Conservation (phyloP, 2,888 invertebrate species). For the Heliconius hortense region DNA sequence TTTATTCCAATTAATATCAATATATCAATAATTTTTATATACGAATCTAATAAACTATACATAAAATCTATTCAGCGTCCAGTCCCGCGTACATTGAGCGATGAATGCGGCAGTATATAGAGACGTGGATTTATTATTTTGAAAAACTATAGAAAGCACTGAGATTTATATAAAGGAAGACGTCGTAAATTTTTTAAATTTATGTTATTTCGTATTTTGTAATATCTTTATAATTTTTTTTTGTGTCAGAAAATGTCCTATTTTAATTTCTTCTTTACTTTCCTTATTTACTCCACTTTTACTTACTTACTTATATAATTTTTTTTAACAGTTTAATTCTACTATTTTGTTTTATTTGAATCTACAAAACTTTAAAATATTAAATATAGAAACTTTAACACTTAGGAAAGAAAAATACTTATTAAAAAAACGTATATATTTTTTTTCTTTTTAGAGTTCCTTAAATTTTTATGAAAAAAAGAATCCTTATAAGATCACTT, state of each 20-base stretch:
- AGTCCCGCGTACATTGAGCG: slow-evolving; percentile 23
- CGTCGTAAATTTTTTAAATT: not conserved
- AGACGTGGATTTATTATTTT: slow-evolving; percentile 30
- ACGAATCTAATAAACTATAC: not conserved
- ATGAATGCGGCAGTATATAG: slow-evolving; percentile 30
- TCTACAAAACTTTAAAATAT: too few relatives aligned
- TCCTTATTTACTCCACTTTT: too few relatives aligned
- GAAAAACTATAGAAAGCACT: not conserved
- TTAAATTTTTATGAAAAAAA: too few relatives aligned
- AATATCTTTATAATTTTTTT: not conserved
- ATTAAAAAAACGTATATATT: too few relatives aligned
- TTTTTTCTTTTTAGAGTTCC: too few relatives aligned
- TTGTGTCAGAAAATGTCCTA: not conserved
- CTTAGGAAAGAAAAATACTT: too few relatives aligned
- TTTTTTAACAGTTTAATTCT: too few relatives aligned
- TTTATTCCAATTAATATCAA: too few relatives aligned
- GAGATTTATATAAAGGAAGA: not conserved
- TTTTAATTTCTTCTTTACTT: not conserved
- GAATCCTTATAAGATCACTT: too few relatives aligned
- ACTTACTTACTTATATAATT: too few relatives aligned
- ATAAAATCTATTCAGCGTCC: slow-evolving; percentile 10
- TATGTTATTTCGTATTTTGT: not conserved
- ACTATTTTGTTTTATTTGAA: too few relatives aligned
- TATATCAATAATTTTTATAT: not conserved
- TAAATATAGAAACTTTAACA: too few relatives aligned